Percentiles rank a stretch among this genome's conserved stretches.
Evolutionary conservation across 2,888 invertebrate genomes (phyloP).

Genomic region (Agriopis leucophaearia): DNA sequence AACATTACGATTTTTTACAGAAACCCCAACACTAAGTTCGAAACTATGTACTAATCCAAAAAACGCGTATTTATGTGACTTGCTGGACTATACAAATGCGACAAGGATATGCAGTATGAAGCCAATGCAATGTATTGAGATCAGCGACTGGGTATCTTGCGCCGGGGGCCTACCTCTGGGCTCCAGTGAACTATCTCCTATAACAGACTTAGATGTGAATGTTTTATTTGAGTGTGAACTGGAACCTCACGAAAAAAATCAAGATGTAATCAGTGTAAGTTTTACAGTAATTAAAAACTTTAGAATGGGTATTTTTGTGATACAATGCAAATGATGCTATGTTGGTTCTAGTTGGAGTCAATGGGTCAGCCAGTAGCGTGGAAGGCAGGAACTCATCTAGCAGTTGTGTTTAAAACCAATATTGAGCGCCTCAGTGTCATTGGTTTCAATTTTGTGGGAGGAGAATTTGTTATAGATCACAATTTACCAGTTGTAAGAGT

Average conservation of each 20-base stretch:
- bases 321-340: not conserved
- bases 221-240: slow-evolving; percentile 81
- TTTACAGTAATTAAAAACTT: not conserved
- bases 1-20: slow-evolving; percentile 52
- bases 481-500: slow-evolving; percentile 91
- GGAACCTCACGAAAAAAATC: slow-evolving; percentile 72
- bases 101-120: slow-evolving; percentile 83
- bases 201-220: slow-evolving; percentile 74
- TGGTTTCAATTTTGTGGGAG: slow-evolving; percentile 90
- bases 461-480: slow-evolving; percentile 91
- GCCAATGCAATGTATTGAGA: slow-evolving; percentile 77
- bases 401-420: slow-evolving; percentile 92
- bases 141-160: slow-evolving; percentile 80
- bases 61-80: slow-evolving; percentile 87
- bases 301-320: not conserved
- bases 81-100: slow-evolving; percentile 82
- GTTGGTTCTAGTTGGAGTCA: slow-evolving; percentile 88
- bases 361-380: slow-evolving; percentile 93
- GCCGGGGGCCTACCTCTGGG: slow-evolving; percentile 75
- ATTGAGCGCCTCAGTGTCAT: slow-evolving; percentile 91
- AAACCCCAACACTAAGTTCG: slow-evolving; percentile 84
- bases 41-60: slow-evolving; percentile 84
- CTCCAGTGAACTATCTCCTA: slow-evolving; percentile 64
- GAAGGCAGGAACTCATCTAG: slow-evolving; percentile 91
- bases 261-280: slow-evolving; percentile 70